These are phyloP conservation scores for Phaonia tiefii DNA, from an alignment of 2,888 invertebrate species.

Conservation along the genomic window DNA sequence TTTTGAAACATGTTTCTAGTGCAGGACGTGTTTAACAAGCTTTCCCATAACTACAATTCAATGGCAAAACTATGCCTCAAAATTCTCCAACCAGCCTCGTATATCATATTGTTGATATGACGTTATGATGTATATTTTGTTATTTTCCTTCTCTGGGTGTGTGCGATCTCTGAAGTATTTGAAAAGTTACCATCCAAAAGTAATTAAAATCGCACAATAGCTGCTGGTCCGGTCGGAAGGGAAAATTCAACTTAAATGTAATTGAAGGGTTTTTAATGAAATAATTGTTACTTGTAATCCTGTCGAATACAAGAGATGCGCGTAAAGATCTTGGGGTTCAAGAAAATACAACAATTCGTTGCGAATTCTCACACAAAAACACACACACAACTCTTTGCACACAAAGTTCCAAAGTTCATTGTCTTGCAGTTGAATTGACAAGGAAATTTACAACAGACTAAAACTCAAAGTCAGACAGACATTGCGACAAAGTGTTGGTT, in stretches of 20 bases:
- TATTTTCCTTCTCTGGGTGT: no score
- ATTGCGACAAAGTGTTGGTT: not conserved
- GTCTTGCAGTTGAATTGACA: conserved; percentile 37
- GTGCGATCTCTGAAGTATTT: no score
- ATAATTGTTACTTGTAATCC: conserved; percentile 36
- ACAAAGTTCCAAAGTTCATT: conserved; percentile 66
- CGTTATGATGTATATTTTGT: no score
- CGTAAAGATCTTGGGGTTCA: not conserved
- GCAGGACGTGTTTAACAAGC: no score
- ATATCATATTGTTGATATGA: no score
- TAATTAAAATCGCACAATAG: conserved; percentile 34
- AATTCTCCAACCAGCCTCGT: no score
- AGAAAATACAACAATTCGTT: conserved; percentile 16
- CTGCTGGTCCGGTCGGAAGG: conserved; percentile 19
- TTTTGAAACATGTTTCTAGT: no score
- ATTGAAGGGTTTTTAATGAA: conserved; percentile 39
- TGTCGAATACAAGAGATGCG: not conserved
- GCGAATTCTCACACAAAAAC: not conserved
- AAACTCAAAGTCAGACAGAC: not conserved
- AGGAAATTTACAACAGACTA: not conserved
- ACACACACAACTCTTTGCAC: not conserved
- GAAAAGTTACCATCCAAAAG: conserved; percentile 34
- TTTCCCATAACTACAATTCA: no score
- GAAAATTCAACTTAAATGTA: conserved; percentile 33
- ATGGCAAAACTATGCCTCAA: no score